Base-by-base conservation (phyloP, 2,888 invertebrate genomes). In the Phlogophora meticulosa region DNA sequence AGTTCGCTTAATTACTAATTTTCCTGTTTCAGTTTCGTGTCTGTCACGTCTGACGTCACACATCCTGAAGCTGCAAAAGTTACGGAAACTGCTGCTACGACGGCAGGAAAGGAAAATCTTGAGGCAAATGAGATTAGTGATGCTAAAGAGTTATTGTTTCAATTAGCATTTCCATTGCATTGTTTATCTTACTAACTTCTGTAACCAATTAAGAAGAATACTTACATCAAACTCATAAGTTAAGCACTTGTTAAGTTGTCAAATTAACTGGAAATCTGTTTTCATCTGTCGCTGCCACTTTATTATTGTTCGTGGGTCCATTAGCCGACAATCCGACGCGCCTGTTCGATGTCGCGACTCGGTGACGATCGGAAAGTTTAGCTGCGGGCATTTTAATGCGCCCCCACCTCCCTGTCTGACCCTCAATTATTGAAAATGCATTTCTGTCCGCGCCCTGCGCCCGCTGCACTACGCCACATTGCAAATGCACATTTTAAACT, bases 401-500 rank as follows among this genome's bases (percentile, higher is more conserved):
- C 90, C 92, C 88, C 93, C 92, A 86, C 91, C 81, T 59, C 81
- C 94, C 93, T 85, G 95, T 95, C 95, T 95, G 95, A 94, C 94
- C 94, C 92, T 95, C 94, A 95, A 95, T 95, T 95, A 95, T 95
- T 95, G 95, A 95, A 95, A 95, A 95, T 95, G 94, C 94, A 94
- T 93, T 93, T 90, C 90, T 89, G 91, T 88, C 92, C 92, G 93
- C 93, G 93, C 93, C 93, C 92, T 88, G 90, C 85, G 90, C 89
- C 90, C 87, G 89, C 70, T 86, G 87, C 85, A 84, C 84, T 84
- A 76, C 83, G 83, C 88, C 92, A 86, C 94, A 95, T 95, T 87
- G 92, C 92, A 93, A 95, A 95, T 95, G 95, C 95, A 95, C 95
- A 95, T 95, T 95, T 95, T 95, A 94, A 95, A 95, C 94, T 92